Evolutionary conservation across 1,140 invertebrate genomes (phyloP).

Genomic region (Holcopasites calliopsidis): DNA sequence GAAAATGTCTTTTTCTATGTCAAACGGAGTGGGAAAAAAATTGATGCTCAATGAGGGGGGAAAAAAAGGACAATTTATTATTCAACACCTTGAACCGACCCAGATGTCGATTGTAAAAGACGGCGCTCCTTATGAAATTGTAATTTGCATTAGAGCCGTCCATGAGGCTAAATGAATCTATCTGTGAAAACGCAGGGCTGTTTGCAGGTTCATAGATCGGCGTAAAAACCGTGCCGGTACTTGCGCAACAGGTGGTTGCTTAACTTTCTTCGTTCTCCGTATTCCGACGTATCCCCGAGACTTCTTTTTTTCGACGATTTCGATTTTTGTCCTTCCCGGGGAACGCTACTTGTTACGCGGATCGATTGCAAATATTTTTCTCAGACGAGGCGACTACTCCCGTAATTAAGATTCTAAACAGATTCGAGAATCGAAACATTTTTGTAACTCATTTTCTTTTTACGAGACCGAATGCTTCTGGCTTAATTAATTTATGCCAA

Average conservation of each 20-base stretch:
- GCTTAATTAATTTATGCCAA: no score
- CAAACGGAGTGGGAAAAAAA: no score
- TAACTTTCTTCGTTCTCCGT: not conserved
- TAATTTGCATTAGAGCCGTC: slow-evolving; percentile 33
- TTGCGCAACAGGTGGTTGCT: slow-evolving; percentile 16
- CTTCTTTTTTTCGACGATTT: not conserved
- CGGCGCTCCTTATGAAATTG: not conserved
- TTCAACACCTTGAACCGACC: slow-evolving; percentile 51
- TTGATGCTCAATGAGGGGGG: not conserved
- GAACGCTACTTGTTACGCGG: not conserved
- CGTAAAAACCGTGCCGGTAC: not conserved
- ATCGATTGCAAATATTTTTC: not conserved
- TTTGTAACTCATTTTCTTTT: no score
- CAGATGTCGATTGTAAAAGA: slow-evolving; percentile 16
- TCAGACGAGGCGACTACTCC: no score
- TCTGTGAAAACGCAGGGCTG: not conserved
- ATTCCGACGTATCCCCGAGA: not conserved
- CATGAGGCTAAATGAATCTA: not conserved
- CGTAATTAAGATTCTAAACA: no score
- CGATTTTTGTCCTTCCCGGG: not conserved
- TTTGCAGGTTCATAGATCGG: not conserved
- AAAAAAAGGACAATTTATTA: slow-evolving; percentile 22
- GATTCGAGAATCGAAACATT: no score
- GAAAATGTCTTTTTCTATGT: slow-evolving; percentile 1
- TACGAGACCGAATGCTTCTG: no score